Evolutionary conservation across 37 sponge, comb jelly and placozoan genomes (phyloP).

Genomic region (Cladorhizidae sp.): DNA sequence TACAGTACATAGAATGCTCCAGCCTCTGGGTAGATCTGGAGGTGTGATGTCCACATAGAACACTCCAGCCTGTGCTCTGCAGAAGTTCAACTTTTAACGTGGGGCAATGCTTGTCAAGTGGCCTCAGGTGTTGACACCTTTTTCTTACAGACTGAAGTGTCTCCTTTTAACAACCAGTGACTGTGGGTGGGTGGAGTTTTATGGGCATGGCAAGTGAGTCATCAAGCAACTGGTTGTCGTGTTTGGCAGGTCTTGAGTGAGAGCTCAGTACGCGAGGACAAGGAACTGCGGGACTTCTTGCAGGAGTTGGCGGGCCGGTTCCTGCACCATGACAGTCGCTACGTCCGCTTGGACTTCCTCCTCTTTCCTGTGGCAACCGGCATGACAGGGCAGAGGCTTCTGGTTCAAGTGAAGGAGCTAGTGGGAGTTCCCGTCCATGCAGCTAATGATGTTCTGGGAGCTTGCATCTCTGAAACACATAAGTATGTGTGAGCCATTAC

Average conservation of each 20-base stretch:
- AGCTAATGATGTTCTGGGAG: constrained; percentile 59
- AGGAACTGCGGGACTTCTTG: constrained; percentile 59
- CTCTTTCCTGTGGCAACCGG: constrained; percentile 39
- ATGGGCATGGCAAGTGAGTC: no score
- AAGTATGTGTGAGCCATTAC: not conserved
- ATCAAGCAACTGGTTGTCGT: no score
- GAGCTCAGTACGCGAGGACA: constrained; percentile 45
- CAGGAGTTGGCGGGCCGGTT: constrained; percentile 22
- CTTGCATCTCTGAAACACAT: constrained; percentile 13
- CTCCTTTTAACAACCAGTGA: no score
- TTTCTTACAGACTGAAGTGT: no score
- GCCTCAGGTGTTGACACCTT: no score
- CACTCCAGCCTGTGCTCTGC: no score
- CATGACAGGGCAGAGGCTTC: constrained; percentile 26
- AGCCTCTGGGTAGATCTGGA: no score
- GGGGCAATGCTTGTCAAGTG: no score
- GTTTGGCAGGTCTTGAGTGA: constrained; percentile 38
- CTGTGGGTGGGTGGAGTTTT: no score
- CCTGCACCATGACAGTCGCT: constrained; percentile 44
- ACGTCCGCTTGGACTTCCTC: constrained; percentile 65
- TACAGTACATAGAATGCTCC: no score
- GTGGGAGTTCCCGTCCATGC: constrained; percentile 51
- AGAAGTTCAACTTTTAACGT: no score
- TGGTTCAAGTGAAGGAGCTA: constrained; percentile 31
- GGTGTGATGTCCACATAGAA: no score